These are phyloP conservation scores for Ochropleura leucogaster DNA, from an alignment of 2,888 invertebrate genomes.

Conservation along the genomic window DNA sequence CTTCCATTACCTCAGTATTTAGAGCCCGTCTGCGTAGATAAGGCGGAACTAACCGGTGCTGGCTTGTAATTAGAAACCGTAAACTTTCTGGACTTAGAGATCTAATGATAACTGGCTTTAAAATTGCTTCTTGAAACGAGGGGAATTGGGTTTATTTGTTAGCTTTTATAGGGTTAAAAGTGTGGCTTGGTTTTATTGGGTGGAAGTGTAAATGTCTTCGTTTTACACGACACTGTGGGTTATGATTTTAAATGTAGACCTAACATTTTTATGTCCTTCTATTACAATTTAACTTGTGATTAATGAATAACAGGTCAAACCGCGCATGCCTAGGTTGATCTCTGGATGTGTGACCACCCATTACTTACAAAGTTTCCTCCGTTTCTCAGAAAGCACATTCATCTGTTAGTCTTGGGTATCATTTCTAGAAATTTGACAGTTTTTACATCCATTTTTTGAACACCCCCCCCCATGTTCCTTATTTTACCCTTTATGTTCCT, in stretches of 20 bases:
- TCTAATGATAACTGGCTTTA: conserved; percentile 61
- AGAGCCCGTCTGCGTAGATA: conserved; percentile 61
- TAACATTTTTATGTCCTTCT: not conserved
- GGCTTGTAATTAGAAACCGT: conserved; percentile 66
- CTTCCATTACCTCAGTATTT: conserved; percentile 62
- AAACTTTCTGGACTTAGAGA: conserved; percentile 66
- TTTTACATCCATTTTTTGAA: too few species aligned
- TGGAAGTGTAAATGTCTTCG: conserved; percentile 7
- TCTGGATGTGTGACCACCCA: too few species aligned
- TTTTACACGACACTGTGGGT: not conserved
- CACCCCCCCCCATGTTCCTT: too few species aligned
- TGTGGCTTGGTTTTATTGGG: conserved; percentile 9
- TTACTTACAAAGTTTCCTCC: too few species aligned
- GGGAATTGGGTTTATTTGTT: conserved; percentile 58
- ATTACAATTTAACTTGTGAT: not conserved
- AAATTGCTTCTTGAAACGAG: conserved; percentile 64
- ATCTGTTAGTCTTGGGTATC: too few species aligned
- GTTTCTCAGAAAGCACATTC: too few species aligned
- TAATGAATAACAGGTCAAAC: too few species aligned
- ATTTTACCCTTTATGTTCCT: too few species aligned
- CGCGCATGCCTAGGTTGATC: too few species aligned
- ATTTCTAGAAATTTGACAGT: too few species aligned
- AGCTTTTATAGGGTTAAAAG: conserved; percentile 33
- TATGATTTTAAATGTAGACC: not conserved
- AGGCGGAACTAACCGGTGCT: conserved; percentile 54